These are phyloP conservation scores for Eulemur albifrons DNA, from an alignment of 2,797 vertebrate genomes.

Conservation along the genomic window DNA sequence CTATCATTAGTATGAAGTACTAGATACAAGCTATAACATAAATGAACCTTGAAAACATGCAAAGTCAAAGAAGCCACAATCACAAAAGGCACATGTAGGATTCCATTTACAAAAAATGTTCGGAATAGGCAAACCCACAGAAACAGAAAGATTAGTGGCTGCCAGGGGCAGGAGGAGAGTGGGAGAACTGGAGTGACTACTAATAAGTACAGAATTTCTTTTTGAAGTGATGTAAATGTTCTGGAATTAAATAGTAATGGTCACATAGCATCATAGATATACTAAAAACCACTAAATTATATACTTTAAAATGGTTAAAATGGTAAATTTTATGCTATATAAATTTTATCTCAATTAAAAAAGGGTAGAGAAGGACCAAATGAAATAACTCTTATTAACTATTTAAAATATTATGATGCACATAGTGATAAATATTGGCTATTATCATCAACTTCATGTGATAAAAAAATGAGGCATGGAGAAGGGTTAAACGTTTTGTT, in stretches of 20 bases:
- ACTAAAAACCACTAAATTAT: not conserved
- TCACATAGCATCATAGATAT: not conserved
- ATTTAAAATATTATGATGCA: not conserved
- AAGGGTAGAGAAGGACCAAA: not conserved
- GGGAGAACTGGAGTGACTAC: not conserved
- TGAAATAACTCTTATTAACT: not conserved
- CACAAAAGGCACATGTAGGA: not conserved
- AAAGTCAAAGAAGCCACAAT: not conserved
- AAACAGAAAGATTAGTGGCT: not conserved
- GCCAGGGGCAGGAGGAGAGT: not conserved
- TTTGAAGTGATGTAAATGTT: not conserved
- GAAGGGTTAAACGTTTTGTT: not conserved
- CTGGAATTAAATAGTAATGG: not conserved
- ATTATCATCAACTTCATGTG: not conserved
- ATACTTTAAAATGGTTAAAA: not conserved
- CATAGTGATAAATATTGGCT: not conserved
- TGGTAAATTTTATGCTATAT: not conserved
- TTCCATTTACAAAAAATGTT: not conserved
- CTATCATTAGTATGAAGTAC: not conserved
- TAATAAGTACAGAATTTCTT: not conserved
- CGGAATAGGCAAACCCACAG: not conserved
- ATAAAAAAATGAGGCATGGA: conserved; percentile 20
- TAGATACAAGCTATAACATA: not conserved
- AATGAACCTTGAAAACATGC: not conserved
- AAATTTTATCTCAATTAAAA: conserved; percentile 2